phyloP scores from a whole-genome alignment of 2,797 vertebrate genomes.

The Hylomyscus alleni region DNA sequence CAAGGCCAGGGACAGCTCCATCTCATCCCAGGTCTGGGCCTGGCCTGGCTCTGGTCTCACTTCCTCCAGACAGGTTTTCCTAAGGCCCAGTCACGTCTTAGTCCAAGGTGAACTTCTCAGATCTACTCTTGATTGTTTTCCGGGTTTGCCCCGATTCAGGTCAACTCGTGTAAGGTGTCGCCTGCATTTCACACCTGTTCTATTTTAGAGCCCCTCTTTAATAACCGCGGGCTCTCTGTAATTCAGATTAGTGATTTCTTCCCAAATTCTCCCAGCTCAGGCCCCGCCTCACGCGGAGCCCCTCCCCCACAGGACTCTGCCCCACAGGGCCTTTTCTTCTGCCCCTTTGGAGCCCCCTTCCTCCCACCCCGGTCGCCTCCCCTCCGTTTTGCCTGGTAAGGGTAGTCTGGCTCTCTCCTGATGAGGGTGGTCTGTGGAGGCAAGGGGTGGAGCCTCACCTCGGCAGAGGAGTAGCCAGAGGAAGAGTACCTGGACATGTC shows the following conservation, averaged over 20 bases:
- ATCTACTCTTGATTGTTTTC: not conserved
- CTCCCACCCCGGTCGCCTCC: too few species aligned
- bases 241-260: not conserved
- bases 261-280: not conserved
- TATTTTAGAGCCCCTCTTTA: not conserved
- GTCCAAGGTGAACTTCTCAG: not conserved
- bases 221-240: not conserved
- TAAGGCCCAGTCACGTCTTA: not conserved
- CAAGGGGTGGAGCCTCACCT: slow-evolving; percentile 93
- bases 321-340: not conserved
- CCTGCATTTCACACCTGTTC: not conserved
- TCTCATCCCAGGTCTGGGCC: not conserved
- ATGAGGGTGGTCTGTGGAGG: not conserved
- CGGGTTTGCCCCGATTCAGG: not conserved
- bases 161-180: rapidly evolving
- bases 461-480: slow-evolving; percentile 99
- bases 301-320: not conserved
- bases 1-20: not conserved
- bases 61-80: not conserved
- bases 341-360: not conserved
- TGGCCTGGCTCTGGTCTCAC: not conserved
- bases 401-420: not conserved
- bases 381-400: not conserved
- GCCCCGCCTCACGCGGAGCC: too few species aligned
- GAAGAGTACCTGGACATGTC: slow-evolving; percentile 99